Evolutionary conservation across 2,113 vertebrate species (phyloP).

Genomic region (Catharus minimus): DNA sequence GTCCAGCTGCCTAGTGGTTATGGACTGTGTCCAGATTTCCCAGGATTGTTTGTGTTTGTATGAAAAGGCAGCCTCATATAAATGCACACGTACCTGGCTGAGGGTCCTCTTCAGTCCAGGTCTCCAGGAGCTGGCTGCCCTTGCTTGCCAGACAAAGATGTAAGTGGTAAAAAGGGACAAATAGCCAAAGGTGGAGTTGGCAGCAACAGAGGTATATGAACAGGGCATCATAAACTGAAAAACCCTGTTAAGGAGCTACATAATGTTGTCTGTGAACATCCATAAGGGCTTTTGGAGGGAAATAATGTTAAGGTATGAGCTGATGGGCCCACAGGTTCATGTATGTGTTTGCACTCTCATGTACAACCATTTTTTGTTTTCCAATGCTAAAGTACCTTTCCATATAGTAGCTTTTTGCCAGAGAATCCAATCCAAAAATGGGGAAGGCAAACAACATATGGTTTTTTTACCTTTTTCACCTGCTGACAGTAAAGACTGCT

Average conservation of each 20-base stretch:
- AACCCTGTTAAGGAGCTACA: background rate
- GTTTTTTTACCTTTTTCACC: background rate
- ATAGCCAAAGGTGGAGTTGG: background rate
- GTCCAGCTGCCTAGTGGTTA: slow-evolving; percentile 65
- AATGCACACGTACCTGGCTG: background rate
- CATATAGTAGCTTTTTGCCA: background rate
- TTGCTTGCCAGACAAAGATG: background rate
- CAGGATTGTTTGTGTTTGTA: slow-evolving; percentile 8
- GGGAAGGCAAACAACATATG: background rate
- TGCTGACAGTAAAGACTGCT: background rate
- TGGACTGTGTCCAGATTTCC: slow-evolving; percentile 36
- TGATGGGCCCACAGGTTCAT: background rate
- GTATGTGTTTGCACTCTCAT: background rate
- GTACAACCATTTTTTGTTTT: background rate
- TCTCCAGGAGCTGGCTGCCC: background rate
- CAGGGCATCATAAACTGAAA: background rate
- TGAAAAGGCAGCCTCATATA: slow-evolving; percentile 3
- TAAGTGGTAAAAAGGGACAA: background rate
- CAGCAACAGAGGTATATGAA: background rate
- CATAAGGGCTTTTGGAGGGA: background rate
- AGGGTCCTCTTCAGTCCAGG: background rate
- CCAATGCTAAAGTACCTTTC: background rate
- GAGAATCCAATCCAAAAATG: background rate
- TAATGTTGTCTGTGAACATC: background rate
- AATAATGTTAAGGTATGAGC: background rate